A percentile compares a stretch with the other conserved stretches of the same genome.
phyloP scores from a whole-genome alignment of 2,888 invertebrate species.

The Cremastinae sp. region DNA sequence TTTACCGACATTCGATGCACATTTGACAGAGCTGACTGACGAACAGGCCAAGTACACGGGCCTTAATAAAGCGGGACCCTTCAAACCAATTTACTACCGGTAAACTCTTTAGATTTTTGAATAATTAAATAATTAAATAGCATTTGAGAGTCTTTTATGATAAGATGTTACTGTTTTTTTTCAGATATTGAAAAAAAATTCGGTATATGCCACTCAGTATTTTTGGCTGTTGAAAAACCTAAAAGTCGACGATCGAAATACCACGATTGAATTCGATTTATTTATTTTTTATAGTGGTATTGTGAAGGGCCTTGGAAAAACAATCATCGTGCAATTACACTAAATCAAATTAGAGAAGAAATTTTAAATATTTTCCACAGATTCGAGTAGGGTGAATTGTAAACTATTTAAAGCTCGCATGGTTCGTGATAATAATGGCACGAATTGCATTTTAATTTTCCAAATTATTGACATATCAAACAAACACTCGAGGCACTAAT shows the following conservation, averaged over 20 bases:
- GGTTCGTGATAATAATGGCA: too few species aligned
- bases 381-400: too few species aligned
- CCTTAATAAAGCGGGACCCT: conserved; percentile 98
- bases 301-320: conserved; percentile 1
- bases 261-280: conserved; percentile 18
- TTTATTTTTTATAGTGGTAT: too few species aligned
- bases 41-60: conserved; percentile 99
- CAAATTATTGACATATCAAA: too few species aligned
- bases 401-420: too few species aligned
- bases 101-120: conserved; percentile 78
- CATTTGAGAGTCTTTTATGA: neutral
- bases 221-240: conserved; percentile 57
- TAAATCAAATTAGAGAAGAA: conserved; percentile 12
- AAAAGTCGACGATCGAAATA: conserved; percentile 39
- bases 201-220: conserved; percentile 19
- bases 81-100: conserved; percentile 99
- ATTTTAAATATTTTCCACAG: neutral
- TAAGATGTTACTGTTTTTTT: conserved; percentile 11
- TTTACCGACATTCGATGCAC: conserved; percentile 98
- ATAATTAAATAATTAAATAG: conserved; percentile 6
- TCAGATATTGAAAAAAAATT: conserved; percentile 2
- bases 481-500: too few species aligned
- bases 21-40: conserved; percentile 96
- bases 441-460: too few species aligned
- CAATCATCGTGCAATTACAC: neutral